Evolutionary conservation across 2,113 vertebrate genomes (phyloP).

Genomic region (Pardalotus punctatus): DNA sequence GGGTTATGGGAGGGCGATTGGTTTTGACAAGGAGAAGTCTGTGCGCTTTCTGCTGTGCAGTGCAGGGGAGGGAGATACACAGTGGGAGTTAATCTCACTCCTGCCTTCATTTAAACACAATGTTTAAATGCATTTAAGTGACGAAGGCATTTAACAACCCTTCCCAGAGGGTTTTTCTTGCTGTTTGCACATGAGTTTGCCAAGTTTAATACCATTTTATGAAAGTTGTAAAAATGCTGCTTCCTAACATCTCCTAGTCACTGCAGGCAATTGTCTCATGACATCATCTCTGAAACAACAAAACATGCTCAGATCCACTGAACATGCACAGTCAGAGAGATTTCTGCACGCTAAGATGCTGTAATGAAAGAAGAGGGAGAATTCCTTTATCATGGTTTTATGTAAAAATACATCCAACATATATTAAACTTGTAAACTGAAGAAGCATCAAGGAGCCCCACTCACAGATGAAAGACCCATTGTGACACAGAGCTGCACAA

Average conservation of each 20-base stretch:
- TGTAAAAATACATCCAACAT: not conserved
- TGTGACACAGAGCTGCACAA: not conserved
- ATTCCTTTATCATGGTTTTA: not conserved
- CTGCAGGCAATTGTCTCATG: not conserved
- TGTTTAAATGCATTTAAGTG: constrained; percentile 54
- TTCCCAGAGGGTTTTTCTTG: constrained; percentile 36
- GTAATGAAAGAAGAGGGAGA: not conserved
- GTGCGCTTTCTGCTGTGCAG: not conserved
- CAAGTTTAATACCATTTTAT: constrained; percentile 42
- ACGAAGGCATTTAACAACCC: constrained; percentile 49
- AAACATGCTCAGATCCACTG: not conserved
- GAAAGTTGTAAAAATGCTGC: constrained; percentile 27
- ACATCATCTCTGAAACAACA: not conserved
- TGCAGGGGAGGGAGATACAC: constrained; percentile 30
- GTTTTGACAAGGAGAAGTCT: constrained; percentile 61
- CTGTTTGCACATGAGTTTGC: constrained; percentile 26
- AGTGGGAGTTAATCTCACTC: constrained; percentile 42
- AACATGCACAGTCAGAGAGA: not conserved
- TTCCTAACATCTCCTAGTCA: not conserved
- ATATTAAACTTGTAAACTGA: not conserved
- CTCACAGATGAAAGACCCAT: not conserved
- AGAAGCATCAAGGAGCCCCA: not conserved
- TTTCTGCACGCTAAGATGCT: not conserved
- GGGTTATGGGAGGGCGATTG: constrained; percentile 51
- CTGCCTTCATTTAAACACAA: constrained; percentile 52